Evolutionary conservation across 2,797 vertebrate species (phyloP).

Genomic region (Threskiornis aethiopicus): DNA sequence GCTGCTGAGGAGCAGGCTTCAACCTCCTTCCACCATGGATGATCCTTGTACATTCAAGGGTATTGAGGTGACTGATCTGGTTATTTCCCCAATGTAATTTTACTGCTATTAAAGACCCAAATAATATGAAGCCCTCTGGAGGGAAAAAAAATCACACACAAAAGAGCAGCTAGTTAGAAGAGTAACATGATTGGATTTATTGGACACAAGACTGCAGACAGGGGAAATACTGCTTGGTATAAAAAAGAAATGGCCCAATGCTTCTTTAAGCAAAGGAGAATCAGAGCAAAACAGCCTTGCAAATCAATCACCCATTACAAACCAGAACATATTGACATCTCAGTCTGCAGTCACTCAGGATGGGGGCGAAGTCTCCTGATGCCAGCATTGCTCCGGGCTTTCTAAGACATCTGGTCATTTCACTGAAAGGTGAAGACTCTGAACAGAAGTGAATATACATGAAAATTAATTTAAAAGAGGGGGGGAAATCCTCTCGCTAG

Average conservation of each 20-base stretch:
- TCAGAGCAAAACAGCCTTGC: slow-evolving; percentile 44
- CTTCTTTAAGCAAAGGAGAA: slow-evolving; percentile 26
- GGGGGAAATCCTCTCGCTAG: neutral
- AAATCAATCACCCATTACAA: slow-evolving; percentile 68
- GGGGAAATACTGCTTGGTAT: neutral
- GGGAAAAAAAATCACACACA: neutral
- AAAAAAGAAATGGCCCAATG: neutral
- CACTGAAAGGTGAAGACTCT: slow-evolving; percentile 37
- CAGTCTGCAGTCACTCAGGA: slow-evolving; percentile 41
- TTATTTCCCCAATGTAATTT: neutral
- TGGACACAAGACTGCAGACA: neutral
- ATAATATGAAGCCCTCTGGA: neutral
- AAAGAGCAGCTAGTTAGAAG: neutral
- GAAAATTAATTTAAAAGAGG: slow-evolving; percentile 61
- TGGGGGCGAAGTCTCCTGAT: slow-evolving; percentile 29
- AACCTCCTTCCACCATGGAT: neutral
- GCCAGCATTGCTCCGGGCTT: slow-evolving; percentile 55
- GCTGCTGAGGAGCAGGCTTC: neutral
- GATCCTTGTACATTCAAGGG: neutral
- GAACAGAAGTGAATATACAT: slow-evolving; percentile 21
- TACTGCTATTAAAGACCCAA: neutral
- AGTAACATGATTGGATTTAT: neutral
- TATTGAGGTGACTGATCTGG: neutral
- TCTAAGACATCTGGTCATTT: slow-evolving; percentile 68
- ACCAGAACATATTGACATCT: slow-evolving; percentile 45